phyloP scores from a whole-genome alignment of 2,888 invertebrate species.

The Dolichomitus sp. region DNA sequence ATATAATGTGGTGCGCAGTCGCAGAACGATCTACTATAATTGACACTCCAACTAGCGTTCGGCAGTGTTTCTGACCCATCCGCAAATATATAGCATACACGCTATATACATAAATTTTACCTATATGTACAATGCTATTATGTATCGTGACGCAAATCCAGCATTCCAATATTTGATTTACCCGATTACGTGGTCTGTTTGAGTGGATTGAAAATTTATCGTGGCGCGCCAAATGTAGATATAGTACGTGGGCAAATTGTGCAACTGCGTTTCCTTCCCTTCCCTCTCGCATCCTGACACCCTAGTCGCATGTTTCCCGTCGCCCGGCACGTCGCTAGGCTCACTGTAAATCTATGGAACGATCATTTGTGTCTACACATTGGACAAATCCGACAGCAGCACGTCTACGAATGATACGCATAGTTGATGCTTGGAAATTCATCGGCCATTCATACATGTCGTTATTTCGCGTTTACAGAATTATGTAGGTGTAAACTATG shows the following conservation, averaged over 20 bases:
- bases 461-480: constrained; percentile 16
- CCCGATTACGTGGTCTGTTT: constrained; percentile 74
- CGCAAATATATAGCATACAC: constrained; percentile 10
- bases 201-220: constrained; percentile 74
- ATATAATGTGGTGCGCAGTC: constrained; percentile 18
- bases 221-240: constrained; percentile 42
- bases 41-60: neutral
- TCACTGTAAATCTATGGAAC: constrained; percentile 40
- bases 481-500: constrained; percentile 35
- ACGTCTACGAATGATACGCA: constrained; percentile 8
- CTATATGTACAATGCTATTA: constrained; percentile 62
- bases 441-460: constrained; percentile 10
- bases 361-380: constrained; percentile 48
- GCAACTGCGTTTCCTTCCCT: neutral
- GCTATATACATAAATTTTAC: constrained; percentile 7
- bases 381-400: constrained; percentile 3
- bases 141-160: constrained; percentile 63
- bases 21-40: neutral
- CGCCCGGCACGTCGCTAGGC: constrained; percentile 18
- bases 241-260: constrained; percentile 29
- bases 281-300: neutral
- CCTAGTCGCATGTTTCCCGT: constrained; percentile 3
- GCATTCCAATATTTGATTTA: constrained; percentile 76
- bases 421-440: constrained; percentile 18
- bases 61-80: neutral